These are phyloP conservation scores for Brachycybe producta DNA, from an alignment of 2,888 invertebrate species.

Conservation along the genomic window DNA sequence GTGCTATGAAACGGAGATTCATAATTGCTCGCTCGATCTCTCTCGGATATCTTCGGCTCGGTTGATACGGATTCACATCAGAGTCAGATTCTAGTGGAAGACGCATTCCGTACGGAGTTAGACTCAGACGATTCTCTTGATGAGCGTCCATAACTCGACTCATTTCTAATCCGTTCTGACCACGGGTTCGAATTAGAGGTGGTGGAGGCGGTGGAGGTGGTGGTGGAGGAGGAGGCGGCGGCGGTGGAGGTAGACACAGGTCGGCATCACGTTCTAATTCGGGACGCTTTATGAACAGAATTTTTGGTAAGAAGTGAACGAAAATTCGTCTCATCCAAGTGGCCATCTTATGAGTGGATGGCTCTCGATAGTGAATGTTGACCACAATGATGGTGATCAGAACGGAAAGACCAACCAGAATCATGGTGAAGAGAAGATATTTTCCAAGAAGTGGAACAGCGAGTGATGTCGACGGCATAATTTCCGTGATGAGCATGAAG, in stretches of 20 bases:
- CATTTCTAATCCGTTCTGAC: slow-evolving; percentile 12
- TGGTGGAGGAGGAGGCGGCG: slow-evolving; percentile 3
- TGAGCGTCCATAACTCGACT: neutral
- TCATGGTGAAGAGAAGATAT: slow-evolving; percentile 88
- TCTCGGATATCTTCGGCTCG: slow-evolving; percentile 47
- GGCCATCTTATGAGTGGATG: slow-evolving; percentile 81
- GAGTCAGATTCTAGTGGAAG: slow-evolving; percentile 15
- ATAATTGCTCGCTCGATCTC: slow-evolving; percentile 70
- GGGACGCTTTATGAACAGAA: slow-evolving; percentile 77
- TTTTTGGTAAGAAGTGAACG: slow-evolving; percentile 57
- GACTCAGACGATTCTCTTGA: slow-evolving; percentile 14
- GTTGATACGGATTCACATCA: slow-evolving; percentile 17
- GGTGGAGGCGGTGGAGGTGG: slow-evolving; percentile 10
- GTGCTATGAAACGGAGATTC: slow-evolving; percentile 85
- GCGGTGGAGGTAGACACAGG: slow-evolving; percentile 11
- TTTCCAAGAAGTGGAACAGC: slow-evolving; percentile 83
- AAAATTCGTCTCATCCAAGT: slow-evolving; percentile 80
- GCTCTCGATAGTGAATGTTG: slow-evolving; percentile 81
- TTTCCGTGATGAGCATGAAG: slow-evolving; percentile 82
- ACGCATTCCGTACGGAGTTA: slow-evolving; percentile 14
- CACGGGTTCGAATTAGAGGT: neutral
- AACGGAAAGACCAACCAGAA: slow-evolving; percentile 80
- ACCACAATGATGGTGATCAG: slow-evolving; percentile 86
- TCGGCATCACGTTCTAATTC: slow-evolving; percentile 51
- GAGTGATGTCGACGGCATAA: slow-evolving; percentile 84